These are phyloP conservation scores for Brevimyrus niger DNA, from an alignment of 2,113 vertebrate species.

Conservation along the genomic window DNA sequence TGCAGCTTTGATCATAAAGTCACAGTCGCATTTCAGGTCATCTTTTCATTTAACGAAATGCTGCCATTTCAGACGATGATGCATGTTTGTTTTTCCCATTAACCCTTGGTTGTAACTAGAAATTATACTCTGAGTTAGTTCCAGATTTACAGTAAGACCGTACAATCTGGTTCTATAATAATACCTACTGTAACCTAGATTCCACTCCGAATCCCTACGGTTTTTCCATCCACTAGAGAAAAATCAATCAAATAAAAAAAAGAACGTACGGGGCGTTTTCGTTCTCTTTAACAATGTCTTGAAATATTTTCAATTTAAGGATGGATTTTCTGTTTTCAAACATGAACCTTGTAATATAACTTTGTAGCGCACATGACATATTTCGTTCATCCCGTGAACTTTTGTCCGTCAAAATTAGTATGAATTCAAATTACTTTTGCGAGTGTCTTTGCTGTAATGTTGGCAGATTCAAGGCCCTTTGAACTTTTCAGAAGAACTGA, in stretches of 20 bases:
- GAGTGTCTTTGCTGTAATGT: background rate
- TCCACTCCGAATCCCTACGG: background rate
- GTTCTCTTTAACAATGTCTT: background rate
- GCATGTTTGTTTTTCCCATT: background rate
- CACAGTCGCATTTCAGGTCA: background rate
- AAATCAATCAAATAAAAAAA: background rate
- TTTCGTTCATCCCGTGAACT: background rate
- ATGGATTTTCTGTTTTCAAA: background rate
- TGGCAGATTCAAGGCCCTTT: background rate
- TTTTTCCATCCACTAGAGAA: background rate
- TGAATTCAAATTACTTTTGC: background rate
- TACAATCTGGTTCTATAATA: background rate
- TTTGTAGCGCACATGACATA: background rate
- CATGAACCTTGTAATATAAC: background rate
- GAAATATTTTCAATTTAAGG: background rate
- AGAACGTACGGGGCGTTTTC: background rate
- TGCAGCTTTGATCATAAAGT: slow-evolving; percentile 11
- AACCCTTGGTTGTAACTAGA: background rate
- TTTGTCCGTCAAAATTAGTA: background rate
- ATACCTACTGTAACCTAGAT: slow-evolving; percentile 8
- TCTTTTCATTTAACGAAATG: background rate
- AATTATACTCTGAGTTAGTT: background rate
- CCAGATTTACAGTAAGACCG: background rate
- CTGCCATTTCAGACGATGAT: background rate
- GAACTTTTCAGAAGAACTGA: too few species aligned